phyloP scores from a whole-genome alignment of 2,888 invertebrate genomes.

The Apamea epomidion region DNA sequence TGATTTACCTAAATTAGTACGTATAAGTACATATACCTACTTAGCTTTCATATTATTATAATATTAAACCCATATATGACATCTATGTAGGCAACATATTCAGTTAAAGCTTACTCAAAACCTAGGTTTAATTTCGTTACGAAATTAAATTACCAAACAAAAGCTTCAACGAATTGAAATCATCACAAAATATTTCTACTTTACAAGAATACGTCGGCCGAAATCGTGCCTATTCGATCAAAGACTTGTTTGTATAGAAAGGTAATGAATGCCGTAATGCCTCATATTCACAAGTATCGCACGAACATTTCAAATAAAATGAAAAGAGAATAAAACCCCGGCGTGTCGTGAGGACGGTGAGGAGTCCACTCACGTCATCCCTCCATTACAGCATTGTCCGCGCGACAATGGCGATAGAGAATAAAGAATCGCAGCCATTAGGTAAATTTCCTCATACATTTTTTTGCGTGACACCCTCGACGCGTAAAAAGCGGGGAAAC shows the following conservation, averaged over 20 bases:
- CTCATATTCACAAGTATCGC: conserved; percentile 67
- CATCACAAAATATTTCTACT: neutral
- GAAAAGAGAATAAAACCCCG: conserved; percentile 75
- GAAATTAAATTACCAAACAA: conserved; percentile 2
- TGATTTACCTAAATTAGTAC: neutral
- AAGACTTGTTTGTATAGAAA: conserved; percentile 43
- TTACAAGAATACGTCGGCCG: neutral
- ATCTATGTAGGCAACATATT: neutral
- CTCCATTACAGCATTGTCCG: conserved; percentile 89
- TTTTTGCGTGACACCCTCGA: conserved; percentile 89
- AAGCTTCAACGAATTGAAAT: neutral
- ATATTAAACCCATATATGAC: neutral
- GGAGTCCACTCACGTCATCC: conserved; percentile 88
- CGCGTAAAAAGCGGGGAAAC: conserved; percentile 83
- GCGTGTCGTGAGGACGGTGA: conserved; percentile 75
- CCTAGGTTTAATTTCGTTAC: neutral
- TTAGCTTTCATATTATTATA: neutral
- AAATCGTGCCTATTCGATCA: conserved; percentile 28
- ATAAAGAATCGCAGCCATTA: conserved; percentile 90
- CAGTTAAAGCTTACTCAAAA: neutral
- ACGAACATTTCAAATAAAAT: conserved; percentile 77
- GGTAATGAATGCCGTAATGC: conserved; percentile 62
- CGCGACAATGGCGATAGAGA: conserved; percentile 87
- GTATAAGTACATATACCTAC: neutral
- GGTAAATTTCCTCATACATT: conserved; percentile 91